Percentiles rank a stretch among this genome's conserved stretches.
Conservation (phyloP, 2,888 invertebrate species). For the Norana najaformis region DNA sequence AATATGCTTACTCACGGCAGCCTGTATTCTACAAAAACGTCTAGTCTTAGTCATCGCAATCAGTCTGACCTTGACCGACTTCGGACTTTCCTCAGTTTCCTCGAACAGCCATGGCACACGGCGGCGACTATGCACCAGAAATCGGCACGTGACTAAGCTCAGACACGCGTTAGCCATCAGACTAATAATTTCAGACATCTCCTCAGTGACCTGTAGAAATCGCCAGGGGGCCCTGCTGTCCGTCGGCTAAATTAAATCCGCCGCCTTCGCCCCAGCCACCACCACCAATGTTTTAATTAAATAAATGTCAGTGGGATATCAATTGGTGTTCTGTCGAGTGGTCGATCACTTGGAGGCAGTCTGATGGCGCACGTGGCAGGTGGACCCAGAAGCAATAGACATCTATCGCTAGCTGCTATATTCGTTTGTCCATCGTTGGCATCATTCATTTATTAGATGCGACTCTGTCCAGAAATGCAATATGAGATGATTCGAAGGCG, state of each 20-base stretch:
- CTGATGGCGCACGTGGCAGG: not conserved
- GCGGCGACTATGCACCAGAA: too few relatives aligned
- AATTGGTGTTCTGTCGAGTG: not conserved
- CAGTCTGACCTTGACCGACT: too few relatives aligned
- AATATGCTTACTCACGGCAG: too few relatives aligned
- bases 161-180: not conserved
- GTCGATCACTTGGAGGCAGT: not conserved
- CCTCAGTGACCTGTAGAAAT: not conserved
- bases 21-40: too few relatives aligned
- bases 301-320: not conserved
- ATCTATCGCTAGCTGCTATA: not conserved
- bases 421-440: not conserved
- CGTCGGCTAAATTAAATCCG: not conserved
- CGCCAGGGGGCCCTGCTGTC: too few relatives aligned
- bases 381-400: not conserved
- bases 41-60: too few relatives aligned
- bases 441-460: not conserved
- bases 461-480: not conserved
- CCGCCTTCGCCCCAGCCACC: not conserved
- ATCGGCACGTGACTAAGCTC: too few relatives aligned
- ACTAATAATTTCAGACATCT: not conserved
- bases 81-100: not conserved
- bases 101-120: not conserved
- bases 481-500: not conserved
- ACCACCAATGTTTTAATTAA: not conserved